These are phyloP conservation scores for Cercopithecus mona DNA, from an alignment of 2,113 vertebrate species.

Conservation along the genomic window DNA sequence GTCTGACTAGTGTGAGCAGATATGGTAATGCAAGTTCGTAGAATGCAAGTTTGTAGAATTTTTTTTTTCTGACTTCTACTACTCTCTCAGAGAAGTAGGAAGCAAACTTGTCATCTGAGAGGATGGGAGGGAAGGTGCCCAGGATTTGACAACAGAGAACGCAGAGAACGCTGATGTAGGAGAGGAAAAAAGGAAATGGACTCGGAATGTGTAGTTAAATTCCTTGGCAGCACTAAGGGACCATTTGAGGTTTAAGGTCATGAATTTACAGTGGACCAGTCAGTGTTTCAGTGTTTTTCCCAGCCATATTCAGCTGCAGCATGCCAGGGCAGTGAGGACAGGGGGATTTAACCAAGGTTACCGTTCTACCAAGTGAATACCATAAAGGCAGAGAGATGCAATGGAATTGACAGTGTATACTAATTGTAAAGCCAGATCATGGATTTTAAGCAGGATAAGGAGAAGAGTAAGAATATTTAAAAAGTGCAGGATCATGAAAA, in stretches of 20 bases:
- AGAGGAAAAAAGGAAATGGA: background rate
- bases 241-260: background rate
- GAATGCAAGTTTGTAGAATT: background rate
- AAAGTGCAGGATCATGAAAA: background rate
- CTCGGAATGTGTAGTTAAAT: background rate
- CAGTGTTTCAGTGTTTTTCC: background rate
- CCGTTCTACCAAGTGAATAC: background rate
- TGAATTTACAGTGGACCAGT: background rate
- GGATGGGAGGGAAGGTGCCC: too few relatives aligned
- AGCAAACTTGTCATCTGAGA: background rate
- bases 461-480: background rate
- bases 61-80: background rate
- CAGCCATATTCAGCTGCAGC: background rate
- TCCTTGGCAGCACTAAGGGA: background rate
- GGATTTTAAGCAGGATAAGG: background rate
- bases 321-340: background rate
- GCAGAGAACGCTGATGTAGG: background rate
- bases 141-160: background rate
- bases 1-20: background rate
- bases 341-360: background rate
- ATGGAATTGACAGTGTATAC: background rate
- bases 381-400: background rate
- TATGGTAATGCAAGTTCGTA: background rate
- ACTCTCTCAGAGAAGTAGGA: background rate
- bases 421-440: background rate